Evolutionary conservation across 2,888 invertebrate species (phyloP), one percentile per base, ranked within the genome.

Genomic region (Drosophila colorata): DNA sequence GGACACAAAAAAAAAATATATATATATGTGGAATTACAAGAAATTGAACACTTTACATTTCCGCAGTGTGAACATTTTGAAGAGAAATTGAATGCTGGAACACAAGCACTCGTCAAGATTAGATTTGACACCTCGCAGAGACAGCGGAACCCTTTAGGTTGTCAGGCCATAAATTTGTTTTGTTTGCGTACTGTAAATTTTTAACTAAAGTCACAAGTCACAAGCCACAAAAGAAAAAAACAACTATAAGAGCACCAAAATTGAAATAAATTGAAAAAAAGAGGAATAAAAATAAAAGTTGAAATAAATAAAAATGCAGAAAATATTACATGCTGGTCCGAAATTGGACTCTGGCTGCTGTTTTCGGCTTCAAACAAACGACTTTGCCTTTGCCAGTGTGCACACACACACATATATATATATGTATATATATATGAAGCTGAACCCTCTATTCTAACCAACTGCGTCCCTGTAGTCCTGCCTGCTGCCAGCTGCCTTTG

Each of bases 231-330:
- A 47, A 44, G 44, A 35, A 37, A 44, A 51, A 59, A 56, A 64
- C 56, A 82, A 73, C 83, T 87, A 74, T 72, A 67, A 65, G 58
- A 69, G 68, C 74, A 58, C 77, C 74, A 75, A 82, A 80, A 88
- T 80, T 80, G 75, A 78, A 84, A 88, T 84, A 84, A 88, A 83
- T 88, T 83, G 87, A 75, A 88, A 82, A 83, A 66, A 67, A 59
- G 71, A 72, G 56, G 56, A 44, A 68, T 48, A 16, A 33, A 55
- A 65, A 51, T 18, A 43, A 63, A 67, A 61, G 48, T 53, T 58
- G 25, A 49, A 51, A 49, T 53, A 58, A 61, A 38, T 69, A 74
- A 64, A 75, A 65, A 72, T 79, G 51, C 49, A 18, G 52, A 77
- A 82, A 82, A 85, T 81, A 78, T 81, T 67, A 68, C 65, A 83